These are phyloP conservation scores for Ctenochaetus hawaiiensis DNA, from an alignment of 2,797 vertebrate genomes.

Conservation along the genomic window DNA sequence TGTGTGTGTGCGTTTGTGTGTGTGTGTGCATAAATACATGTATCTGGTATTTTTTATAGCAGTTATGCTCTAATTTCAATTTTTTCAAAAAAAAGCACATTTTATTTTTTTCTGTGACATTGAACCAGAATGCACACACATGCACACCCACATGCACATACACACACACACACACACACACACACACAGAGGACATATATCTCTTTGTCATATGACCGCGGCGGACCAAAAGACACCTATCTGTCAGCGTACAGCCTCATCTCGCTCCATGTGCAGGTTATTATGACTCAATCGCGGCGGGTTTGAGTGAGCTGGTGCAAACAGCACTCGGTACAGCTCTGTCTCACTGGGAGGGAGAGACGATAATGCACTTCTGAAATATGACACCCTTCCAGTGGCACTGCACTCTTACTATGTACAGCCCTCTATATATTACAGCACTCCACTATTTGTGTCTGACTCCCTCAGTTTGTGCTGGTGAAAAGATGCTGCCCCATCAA, in stretches of 20 bases:
- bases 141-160: neutral
- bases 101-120: neutral
- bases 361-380: slow-evolving; percentile 84
- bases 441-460: neutral
- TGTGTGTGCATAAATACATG: neutral
- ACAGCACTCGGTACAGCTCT: slow-evolving; percentile 69
- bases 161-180: slow-evolving; percentile 24
- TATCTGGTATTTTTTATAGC: slow-evolving; percentile 6
- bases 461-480: slow-evolving; percentile 3
- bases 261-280: slow-evolving; percentile 56
- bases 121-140: slow-evolving; percentile 7
- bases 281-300: slow-evolving; percentile 71
- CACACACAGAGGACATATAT: slow-evolving; percentile 8
- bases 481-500: neutral
- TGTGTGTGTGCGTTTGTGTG: neutral
- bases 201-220: slow-evolving; percentile 36
- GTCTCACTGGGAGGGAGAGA: slow-evolving; percentile 82
- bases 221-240: slow-evolving; percentile 42
- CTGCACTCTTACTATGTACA: slow-evolving; percentile 39
- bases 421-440: slow-evolving; percentile 25
- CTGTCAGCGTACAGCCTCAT: slow-evolving; percentile 58
- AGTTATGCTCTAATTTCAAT: slow-evolving; percentile 12
- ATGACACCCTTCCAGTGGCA: slow-evolving; percentile 78
- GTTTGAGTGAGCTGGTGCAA: slow-evolving; percentile 69
- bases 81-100: neutral